Percentiles rank a stretch among this genome's conserved stretches.
Evolutionary conservation across 1,140 invertebrate species (phyloP).

Genomic region (Drosophila repleta): DNA sequence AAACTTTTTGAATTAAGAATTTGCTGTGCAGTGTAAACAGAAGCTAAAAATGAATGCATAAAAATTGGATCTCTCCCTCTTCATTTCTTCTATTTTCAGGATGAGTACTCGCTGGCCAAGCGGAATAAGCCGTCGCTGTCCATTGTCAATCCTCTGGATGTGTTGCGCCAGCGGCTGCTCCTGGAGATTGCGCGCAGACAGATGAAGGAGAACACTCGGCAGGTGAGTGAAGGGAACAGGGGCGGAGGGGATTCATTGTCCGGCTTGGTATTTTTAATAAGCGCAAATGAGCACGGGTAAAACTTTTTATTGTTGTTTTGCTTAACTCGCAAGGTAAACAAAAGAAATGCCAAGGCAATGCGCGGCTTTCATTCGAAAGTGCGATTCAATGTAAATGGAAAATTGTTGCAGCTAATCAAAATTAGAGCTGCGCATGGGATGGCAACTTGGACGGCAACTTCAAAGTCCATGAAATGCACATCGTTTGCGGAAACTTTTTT

Average conservation of each 20-base stretch:
- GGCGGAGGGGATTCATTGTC: conserved; percentile 13
- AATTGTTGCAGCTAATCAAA: conserved; percentile 66
- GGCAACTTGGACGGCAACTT: conserved; percentile 35
- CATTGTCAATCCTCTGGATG: conserved; percentile 91
- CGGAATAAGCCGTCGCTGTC: conserved; percentile 89
- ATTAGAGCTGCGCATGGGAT: conserved; percentile 70
- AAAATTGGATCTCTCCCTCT: conserved; percentile 14
- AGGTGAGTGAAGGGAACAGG: conserved; percentile 70
- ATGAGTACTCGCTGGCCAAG: conserved; percentile 79
- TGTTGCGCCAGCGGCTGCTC: conserved; percentile 89
- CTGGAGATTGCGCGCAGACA: conserved; percentile 90
- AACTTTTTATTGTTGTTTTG: conserved; percentile 35
- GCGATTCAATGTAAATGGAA: conserved; percentile 41
- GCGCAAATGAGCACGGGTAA: conserved; percentile 51
- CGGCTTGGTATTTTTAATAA: conserved; percentile 75
- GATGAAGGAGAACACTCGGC: conserved; percentile 87
- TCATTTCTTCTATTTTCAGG: conserved; percentile 25
- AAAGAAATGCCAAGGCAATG: conserved; percentile 38
- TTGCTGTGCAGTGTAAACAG: conserved; percentile 24
- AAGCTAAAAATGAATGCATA: conserved; percentile 47
- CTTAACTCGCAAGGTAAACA: conserved; percentile 54
- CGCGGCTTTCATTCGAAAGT: conserved; percentile 19
- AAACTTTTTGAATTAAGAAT: conserved; percentile 48
- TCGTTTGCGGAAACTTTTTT: conserved; percentile 57
- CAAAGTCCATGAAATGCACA: conserved; percentile 32